Base-by-base conservation (phyloP, 2,888 invertebrate genomes). In the Microdon myrmicae region DNA sequence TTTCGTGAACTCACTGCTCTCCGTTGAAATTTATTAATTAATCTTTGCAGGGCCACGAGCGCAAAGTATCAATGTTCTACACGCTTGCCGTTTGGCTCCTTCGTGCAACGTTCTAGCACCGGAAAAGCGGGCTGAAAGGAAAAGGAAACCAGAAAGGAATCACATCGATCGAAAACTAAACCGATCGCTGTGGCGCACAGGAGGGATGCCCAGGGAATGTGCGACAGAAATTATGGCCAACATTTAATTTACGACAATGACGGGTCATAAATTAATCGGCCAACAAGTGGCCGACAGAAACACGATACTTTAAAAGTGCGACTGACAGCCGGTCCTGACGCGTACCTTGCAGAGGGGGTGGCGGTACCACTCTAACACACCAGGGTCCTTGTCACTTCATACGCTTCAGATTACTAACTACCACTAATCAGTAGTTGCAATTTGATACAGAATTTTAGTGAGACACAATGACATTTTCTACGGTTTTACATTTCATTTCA, bases 31-130 rank as follows among this genome's bases (percentile, higher is more conserved):
- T 51, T 64, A 56, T 64, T 64, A 64, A 64, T 64, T 64, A 64
- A 64, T 64, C 61, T 64, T 55, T 64, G 49, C 45, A 51, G 45
- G 49, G 56, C 61, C 61, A 56, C 61, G 56, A 56, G 61, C 61
- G 61, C 56, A 51, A 64, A 64, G 61, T 64, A 64, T 64, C 61
- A 64, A 64, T 64, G 61, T 56, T 64, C 45, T 51, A 64, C 61
- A 64, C 39, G 61, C 56, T 45, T 64, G 61, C 56, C 56, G 56
- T 44, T 61, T 45, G 55, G 55, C 49, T 56, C 39, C 38, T 56
- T 17, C 39, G 23, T 29, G 12, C 13, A 31, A 22, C 19, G 37
- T n/a, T n/a, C n/a, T n/a, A n/a, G 19, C n/a, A 54, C 25, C 17
- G n/a, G n/a, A n/a, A n/a, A n/a, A n/a, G n/a, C n/a, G n/a, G n/a